Conservation (phyloP, 92 coral and sea anemone species). For the Paragorgia papillata region DNA sequence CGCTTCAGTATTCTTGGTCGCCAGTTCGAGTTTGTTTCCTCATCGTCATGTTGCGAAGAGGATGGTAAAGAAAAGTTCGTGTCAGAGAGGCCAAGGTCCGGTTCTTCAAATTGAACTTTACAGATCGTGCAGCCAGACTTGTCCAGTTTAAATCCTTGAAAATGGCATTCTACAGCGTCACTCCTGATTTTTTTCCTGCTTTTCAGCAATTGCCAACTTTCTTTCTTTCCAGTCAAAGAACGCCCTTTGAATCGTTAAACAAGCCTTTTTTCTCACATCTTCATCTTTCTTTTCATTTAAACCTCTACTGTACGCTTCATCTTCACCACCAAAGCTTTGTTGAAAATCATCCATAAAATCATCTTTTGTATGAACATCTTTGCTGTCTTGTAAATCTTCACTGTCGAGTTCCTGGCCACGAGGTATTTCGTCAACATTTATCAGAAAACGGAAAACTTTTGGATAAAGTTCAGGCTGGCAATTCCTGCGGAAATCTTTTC, state of each 20-base stretch:
- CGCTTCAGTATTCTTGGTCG: background rate
- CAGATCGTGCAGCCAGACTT: constrained; percentile 73
- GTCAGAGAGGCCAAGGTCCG: background rate
- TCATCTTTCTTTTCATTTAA: background rate
- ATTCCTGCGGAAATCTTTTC: background rate
- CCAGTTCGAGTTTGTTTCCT: background rate
- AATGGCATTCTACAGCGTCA: constrained; percentile 31
- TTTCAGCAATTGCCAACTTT: too few species aligned
- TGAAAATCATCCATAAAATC: constrained; percentile 18
- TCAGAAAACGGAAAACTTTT: background rate
- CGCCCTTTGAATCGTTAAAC: constrained; percentile 4
- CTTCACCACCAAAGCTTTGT: background rate
- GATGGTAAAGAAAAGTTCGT: background rate
- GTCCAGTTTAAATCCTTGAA: constrained; percentile 67
- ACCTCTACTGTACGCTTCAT: background rate
- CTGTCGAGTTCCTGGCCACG: too few species aligned
- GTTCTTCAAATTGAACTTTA: constrained; percentile 8
- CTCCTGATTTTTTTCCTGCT: background rate
- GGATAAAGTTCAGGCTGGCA: background rate
- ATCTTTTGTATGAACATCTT: too few species aligned
- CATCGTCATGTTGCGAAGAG: background rate
- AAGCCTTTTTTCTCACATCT: background rate
- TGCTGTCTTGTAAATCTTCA: too few species aligned
- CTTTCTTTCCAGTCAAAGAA: background rate
- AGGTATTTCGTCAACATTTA: too few species aligned